Evolutionary conservation across 2,113 vertebrate species (phyloP).

Genomic region (Dascyllus trimaculatus): DNA sequence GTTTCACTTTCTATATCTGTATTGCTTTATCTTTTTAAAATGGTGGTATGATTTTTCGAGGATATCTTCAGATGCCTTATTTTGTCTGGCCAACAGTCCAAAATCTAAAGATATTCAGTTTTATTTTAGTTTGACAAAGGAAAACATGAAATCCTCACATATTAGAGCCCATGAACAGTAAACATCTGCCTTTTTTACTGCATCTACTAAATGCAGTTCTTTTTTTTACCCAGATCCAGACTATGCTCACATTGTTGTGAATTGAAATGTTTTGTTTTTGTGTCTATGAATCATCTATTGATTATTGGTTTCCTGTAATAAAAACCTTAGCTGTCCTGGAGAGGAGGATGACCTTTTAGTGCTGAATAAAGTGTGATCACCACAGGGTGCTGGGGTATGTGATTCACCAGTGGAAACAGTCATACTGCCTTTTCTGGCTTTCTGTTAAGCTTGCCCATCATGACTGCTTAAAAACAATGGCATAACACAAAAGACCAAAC

Average conservation of each 20-base stretch:
- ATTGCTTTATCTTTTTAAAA: no score
- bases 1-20: no score
- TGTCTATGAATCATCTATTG: background rate
- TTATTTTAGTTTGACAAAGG: no score
- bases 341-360: conserved; percentile 44
- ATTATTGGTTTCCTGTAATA: conserved; percentile 12
- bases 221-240: background rate
- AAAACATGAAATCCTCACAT: no score
- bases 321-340: background rate
- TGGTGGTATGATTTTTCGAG: no score
- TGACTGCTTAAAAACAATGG: background rate
- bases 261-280: conserved; percentile 6
- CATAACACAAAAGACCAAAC: background rate
- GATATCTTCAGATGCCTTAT: no score
- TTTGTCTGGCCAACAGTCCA: no score
- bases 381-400: conserved; percentile 20
- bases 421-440: conserved; percentile 1
- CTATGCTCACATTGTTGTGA: background rate
- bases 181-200: no score
- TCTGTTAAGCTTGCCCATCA: background rate
- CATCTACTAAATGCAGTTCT: no score
- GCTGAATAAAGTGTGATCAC: conserved; percentile 25
- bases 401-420: conserved; percentile 33
- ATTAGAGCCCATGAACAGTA: no score
- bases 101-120: no score